Percentiles rank a stretch among this genome's conserved stretches.
phyloP scores from a whole-genome alignment of 2,113 vertebrate species.

The Corythoichthys haematopterus region DNA sequence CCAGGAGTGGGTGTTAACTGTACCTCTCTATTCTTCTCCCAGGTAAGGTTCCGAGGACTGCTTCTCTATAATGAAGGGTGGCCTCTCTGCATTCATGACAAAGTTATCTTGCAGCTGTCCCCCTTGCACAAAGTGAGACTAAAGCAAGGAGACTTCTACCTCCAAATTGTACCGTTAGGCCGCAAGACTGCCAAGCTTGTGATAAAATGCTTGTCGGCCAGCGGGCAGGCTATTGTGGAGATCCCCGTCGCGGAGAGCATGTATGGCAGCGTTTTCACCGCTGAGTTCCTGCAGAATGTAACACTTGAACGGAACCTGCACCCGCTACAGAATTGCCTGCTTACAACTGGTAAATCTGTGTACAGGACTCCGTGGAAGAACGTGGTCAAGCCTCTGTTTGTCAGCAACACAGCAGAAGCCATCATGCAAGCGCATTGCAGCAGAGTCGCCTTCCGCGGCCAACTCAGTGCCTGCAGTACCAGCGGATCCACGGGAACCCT shows the following conservation, averaged over 20 bases:
- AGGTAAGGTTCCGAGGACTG: constrained; percentile 75
- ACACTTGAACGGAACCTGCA: constrained; percentile 66
- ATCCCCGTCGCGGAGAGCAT: constrained; percentile 74
- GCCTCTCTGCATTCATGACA: constrained; percentile 79
- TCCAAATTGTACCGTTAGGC: constrained; percentile 75
- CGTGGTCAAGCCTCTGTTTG: constrained; percentile 73
- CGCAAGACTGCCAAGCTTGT: constrained; percentile 75
- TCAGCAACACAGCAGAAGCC: constrained; percentile 69
- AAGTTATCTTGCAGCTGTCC: constrained; percentile 76
- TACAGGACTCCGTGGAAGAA: constrained; percentile 78
- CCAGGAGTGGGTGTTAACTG: constrained; percentile 3
- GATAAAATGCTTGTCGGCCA: constrained; percentile 78
- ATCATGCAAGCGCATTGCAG: constrained; percentile 62
- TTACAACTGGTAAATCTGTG: constrained; percentile 72
- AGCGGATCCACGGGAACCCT: constrained; percentile 70
- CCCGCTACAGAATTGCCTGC: constrained; percentile 77
- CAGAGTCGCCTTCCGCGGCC: constrained; percentile 49
- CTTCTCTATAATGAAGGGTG: constrained; percentile 79
- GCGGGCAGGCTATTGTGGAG: constrained; percentile 73
- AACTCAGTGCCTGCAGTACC: constrained; percentile 61
- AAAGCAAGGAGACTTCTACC: constrained; percentile 79
- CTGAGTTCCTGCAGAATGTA: constrained; percentile 77
- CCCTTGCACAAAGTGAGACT: constrained; percentile 76
- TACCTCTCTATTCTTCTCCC: constrained; percentile 38
- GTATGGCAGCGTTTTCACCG: constrained; percentile 76